phyloP scores from a whole-genome alignment of 2,888 invertebrate genomes.

The Limenitis arthemis region DNA sequence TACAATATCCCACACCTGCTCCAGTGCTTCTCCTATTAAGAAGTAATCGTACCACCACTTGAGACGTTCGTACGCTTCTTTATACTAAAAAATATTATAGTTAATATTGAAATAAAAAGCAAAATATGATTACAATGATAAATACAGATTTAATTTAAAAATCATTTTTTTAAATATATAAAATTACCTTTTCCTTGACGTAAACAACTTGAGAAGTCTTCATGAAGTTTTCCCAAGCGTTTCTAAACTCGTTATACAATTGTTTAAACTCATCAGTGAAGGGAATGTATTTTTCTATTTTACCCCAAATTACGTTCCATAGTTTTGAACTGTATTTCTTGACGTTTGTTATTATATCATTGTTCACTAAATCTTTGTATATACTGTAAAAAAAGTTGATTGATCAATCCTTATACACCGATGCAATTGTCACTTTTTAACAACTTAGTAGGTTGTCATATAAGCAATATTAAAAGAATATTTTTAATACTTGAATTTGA shows the following conservation, averaged over 20 bases:
- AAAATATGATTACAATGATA: too few species aligned
- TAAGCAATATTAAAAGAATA: too few species aligned
- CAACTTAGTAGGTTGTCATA: too few species aligned
- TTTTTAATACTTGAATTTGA: too few species aligned
- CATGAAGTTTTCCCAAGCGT: conserved; percentile 57
- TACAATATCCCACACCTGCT: conserved; percentile 74
- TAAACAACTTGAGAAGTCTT: conserved; percentile 59
- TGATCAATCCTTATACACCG: too few species aligned
- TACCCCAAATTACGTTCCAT: conserved; percentile 67
- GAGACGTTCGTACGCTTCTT: conserved; percentile 74
- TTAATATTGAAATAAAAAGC: background rate
- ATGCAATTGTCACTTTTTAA: too few species aligned
- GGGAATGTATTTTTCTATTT: conserved; percentile 58
- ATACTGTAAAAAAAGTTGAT: conserved; percentile 51
- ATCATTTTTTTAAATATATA: background rate
- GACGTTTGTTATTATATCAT: conserved; percentile 84
- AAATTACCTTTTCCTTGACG: conserved; percentile 52
- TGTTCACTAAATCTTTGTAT: conserved; percentile 82
- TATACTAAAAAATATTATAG: conserved; percentile 44
- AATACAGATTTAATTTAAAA: background rate
- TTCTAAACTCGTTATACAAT: conserved; percentile 53
- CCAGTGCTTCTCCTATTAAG: conserved; percentile 78
- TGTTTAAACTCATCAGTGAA: conserved; percentile 59
- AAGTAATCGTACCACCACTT: conserved; percentile 85
- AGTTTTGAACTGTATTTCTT: conserved; percentile 80